Evolutionary conservation across 2,888 invertebrate genomes (phyloP).

Genomic region (Leptura quadrifasciata): DNA sequence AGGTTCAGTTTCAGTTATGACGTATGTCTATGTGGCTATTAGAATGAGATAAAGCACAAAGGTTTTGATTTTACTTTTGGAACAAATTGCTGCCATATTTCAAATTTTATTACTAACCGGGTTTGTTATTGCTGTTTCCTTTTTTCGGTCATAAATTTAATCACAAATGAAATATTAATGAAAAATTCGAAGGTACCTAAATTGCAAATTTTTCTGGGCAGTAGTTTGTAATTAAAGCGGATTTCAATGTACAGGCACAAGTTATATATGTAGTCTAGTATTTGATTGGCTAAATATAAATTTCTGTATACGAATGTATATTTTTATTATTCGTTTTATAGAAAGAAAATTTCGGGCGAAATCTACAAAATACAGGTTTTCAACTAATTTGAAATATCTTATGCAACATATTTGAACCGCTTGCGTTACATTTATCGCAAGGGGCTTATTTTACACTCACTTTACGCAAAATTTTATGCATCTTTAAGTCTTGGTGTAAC

Average conservation of each 20-base stretch:
- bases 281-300: no score
- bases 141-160: constrained; percentile 52
- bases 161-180: constrained; percentile 40
- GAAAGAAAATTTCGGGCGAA: no score
- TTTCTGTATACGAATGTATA: no score
- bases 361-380: no score
- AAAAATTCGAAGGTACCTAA: constrained; percentile 35
- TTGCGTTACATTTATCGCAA: no score
- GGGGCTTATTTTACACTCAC: no score
- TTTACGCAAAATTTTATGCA: no score
- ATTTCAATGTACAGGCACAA: background rate
- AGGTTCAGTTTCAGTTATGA: constrained; percentile 47
- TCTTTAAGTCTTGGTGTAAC: no score
- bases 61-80: constrained; percentile 52
- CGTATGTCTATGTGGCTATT: constrained; percentile 58
- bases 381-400: no score
- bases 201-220: constrained; percentile 19
- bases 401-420: no score
- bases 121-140: constrained; percentile 42
- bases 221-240: background rate
- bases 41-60: constrained; percentile 59
- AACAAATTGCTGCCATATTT: constrained; percentile 57
- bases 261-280: background rate
- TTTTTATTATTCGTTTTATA: no score
- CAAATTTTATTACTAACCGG: constrained; percentile 55